phyloP scores from a whole-genome alignment of 2,888 invertebrate genomes.

The Papilio elwesi region DNA sequence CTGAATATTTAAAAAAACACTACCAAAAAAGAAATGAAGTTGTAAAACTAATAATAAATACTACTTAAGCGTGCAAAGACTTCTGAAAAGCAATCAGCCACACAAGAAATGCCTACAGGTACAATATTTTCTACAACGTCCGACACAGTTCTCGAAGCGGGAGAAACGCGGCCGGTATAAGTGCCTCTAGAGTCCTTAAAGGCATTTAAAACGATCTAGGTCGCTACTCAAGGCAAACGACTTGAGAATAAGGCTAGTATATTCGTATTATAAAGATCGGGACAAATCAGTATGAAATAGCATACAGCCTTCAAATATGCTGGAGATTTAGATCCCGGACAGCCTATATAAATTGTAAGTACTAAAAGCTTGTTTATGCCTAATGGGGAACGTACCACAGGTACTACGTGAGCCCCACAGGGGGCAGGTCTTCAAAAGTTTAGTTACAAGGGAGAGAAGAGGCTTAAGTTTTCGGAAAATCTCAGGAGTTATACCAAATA shows the following conservation, averaged over 20 bases:
- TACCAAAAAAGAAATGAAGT: background rate
- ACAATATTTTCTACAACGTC: conserved; percentile 1
- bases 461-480: too few species aligned
- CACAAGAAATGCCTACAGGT: conserved; percentile 8
- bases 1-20: too few species aligned
- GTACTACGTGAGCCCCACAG: too few species aligned
- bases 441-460: too few species aligned
- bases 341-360: too few species aligned
- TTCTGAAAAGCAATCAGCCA: conserved; percentile 16
- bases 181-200: conserved; percentile 55
- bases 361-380: too few species aligned
- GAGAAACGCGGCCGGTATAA: conserved; percentile 36
- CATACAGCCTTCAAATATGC: too few species aligned
- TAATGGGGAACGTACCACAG: too few species aligned
- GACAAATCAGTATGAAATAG: background rate
- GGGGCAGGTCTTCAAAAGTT: too few species aligned
- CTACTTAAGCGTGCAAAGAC: background rate
- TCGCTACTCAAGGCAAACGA: conserved; percentile 46
- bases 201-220: conserved; percentile 53
- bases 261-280: background rate
- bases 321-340: too few species aligned
- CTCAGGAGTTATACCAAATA: too few species aligned
- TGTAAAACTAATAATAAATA: background rate
- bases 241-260: conserved; percentile 17
- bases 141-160: conserved; percentile 30